Evolutionary conservation across 2,113 vertebrate genomes (phyloP), one percentile per base, ranked within the genome.

Genomic region (Romanogobio albipinnatus): DNA sequence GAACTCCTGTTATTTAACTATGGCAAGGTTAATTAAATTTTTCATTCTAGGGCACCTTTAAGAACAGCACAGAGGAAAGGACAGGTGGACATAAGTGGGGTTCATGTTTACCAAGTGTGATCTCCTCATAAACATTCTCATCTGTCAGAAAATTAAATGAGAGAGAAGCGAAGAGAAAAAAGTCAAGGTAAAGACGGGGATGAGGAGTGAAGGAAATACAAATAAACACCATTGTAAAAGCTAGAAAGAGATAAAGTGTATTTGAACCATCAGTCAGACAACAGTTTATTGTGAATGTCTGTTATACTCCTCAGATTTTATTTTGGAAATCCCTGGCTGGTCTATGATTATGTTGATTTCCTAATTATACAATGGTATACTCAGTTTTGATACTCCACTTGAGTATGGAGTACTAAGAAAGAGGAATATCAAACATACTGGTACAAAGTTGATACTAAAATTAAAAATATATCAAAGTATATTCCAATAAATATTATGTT

Each of bases 111-210:
- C 78, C 82, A 36, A 45, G 73, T 15, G 22, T 36, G 3, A 82
- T 64, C 53, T 83, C 74, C 29, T 82, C 79, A 33, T 82, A 78
- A 33, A 59, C 53, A 56, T 68, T 83, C 66, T 82, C 78, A 43
- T 64, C 78, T n/a, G 58, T 77, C 49, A 61, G 53, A 80, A 85
- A 59, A 74, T 74, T 66, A 10, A 51, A 11, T n/a, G 39, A 43
- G 70, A 29, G 53, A 43, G 22, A 19, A 33, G 19, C 17, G 8
- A 11, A 10, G 4, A 51, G 14, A 62, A 53, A 66, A 66, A 36
- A 29, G 66, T 49, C 70, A 56, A 76, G 64, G 59, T 26, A 71
- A 53, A 17, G 76, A 74, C 15, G 4, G 29, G 66, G 49, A 73
- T 5, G 6, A 33, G 64, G 47, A 49, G 11, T 36, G 29, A 6